Conservation (phyloP, 2,888 invertebrate genomes). For the Diachrysia chrysitis region DNA sequence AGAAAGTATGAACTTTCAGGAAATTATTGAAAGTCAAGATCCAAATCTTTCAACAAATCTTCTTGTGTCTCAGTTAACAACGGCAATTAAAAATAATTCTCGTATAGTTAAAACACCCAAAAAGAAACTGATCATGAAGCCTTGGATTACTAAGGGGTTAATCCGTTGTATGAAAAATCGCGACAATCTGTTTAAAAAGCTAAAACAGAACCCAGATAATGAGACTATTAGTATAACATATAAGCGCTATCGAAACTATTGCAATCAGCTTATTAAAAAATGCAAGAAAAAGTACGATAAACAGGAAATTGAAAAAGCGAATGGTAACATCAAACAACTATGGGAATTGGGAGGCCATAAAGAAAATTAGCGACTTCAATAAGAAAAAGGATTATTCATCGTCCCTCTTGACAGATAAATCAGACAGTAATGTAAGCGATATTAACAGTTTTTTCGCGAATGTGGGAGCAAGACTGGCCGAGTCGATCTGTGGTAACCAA, state of each 20-base stretch:
- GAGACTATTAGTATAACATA: background rate
- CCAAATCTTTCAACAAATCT: background rate
- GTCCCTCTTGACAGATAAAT: background rate
- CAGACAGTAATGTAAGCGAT: background rate
- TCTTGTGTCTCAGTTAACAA: background rate
- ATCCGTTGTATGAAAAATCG: background rate
- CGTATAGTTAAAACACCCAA: background rate
- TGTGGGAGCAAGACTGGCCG: background rate
- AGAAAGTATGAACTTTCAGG: background rate
- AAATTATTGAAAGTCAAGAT: background rate
- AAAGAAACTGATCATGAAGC: background rate
- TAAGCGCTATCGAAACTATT: constrained; percentile 16
- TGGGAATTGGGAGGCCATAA: constrained; percentile 13
- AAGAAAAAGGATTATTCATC: background rate
- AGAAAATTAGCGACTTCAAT: background rate
- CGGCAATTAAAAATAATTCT: background rate
- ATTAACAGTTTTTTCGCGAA: background rate
- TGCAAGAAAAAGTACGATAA: constrained; percentile 9
- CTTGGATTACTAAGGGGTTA: background rate
- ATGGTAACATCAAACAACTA: constrained; percentile 5
- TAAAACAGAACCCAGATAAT: constrained; percentile 15
- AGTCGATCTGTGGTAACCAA: background rate
- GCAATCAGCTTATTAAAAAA: constrained; percentile 12
- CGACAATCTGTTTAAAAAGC: background rate
- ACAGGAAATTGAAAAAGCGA: constrained; percentile 11